Evolutionary conservation across 2,888 invertebrate genomes (phyloP).

Genomic region (Macropis europaea): DNA sequence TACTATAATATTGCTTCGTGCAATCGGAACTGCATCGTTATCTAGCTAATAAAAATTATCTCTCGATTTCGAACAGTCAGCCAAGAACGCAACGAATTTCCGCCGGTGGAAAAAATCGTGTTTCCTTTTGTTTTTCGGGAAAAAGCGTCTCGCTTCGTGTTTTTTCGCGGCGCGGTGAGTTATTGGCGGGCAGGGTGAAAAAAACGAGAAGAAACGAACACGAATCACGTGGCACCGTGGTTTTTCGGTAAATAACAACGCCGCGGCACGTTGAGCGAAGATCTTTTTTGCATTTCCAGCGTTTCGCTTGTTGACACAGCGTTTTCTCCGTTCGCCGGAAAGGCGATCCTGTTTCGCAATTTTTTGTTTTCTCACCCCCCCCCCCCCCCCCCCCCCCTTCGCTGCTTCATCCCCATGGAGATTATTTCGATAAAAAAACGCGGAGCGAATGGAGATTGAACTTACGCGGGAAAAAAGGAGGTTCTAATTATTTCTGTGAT

Average conservation of each 20-base stretch:
- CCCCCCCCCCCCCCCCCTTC: not conserved
- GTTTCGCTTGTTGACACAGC: conserved; percentile 29
- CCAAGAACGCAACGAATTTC: no score
- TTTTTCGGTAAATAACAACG: conserved; percentile 35
- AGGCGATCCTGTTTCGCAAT: conserved; percentile 12
- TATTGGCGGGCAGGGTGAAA: not conserved
- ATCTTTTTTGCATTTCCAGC: conserved; percentile 33
- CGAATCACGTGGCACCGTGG: conserved; percentile 19
- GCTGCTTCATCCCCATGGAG: conserved; percentile 1
- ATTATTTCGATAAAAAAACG: conserved; percentile 16
- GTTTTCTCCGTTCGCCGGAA: conserved; percentile 4
- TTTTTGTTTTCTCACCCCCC: no score
- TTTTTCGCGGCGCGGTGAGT: not conserved
- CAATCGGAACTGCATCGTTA: no score
- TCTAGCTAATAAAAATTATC: no score
- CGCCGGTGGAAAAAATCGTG: no score
- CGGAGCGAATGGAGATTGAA: not conserved
- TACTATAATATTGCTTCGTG: no score
- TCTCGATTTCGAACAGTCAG: no score
- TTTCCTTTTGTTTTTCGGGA: not conserved
- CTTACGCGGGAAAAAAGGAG: not conserved
- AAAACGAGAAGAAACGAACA: not conserved
- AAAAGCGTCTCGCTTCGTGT: no score
- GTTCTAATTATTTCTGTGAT: no score
- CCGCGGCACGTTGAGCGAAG: conserved; percentile 4